A percentile compares a stretch with the other conserved stretches of the same genome.
These are phyloP conservation scores for Liolophura sinensis DNA, from an alignment of 1,140 invertebrate genomes.

Conservation along the genomic window DNA sequence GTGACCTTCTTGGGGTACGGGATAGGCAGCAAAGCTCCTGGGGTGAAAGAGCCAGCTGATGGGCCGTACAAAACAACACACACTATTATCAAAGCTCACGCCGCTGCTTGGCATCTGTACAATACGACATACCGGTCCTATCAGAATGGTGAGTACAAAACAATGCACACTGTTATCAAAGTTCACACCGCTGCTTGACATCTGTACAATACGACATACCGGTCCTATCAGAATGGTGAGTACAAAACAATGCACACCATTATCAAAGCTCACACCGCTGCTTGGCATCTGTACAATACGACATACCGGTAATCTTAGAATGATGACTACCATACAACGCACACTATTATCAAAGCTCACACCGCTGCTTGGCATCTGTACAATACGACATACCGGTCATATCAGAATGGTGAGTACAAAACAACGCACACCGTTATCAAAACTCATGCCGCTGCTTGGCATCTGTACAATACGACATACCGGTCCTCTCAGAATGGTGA, in stretches of 20 bases:
- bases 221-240: not conserved
- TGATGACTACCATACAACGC: not conserved
- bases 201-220: not conserved
- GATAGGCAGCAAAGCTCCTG: constrained; percentile 18
- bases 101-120: constrained; percentile 2
- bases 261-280: constrained; percentile 28
- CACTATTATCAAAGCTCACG: constrained; percentile 32
- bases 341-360: no score
- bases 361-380: no score
- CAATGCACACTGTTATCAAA: constrained; percentile 21
- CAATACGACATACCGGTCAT: no score
- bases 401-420: constrained; percentile 1
- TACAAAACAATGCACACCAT: constrained; percentile 2
- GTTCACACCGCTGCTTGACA: constrained; percentile 11
- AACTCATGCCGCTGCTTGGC: constrained; percentile 12
- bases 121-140: not conserved
- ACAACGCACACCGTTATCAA: constrained; percentile 22
- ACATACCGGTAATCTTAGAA: not conserved
- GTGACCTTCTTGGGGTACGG: constrained; percentile 32
- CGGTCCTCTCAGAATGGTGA: not conserved
- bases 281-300: not conserved
- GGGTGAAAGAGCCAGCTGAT: constrained; percentile 10
- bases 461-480: not conserved
- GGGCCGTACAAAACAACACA: constrained; percentile 17
- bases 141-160: constrained; percentile 5